phyloP scores from a whole-genome alignment of 2,888 invertebrate genomes.

The Thysanoteuthis rhombus region DNA sequence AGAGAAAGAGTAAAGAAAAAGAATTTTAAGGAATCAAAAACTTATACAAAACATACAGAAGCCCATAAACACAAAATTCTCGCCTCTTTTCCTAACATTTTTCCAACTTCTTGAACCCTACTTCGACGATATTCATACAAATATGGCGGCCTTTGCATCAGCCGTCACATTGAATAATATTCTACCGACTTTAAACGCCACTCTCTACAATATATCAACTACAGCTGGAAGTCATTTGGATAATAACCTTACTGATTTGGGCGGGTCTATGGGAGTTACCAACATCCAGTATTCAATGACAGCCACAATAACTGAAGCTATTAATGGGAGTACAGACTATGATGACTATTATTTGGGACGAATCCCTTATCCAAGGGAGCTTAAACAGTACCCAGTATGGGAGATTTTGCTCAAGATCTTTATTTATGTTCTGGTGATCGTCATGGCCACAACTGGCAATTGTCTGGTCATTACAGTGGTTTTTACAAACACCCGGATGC shows the following conservation, averaged over 20 bases:
- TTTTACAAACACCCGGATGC: constrained; percentile 56
- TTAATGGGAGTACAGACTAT: background rate
- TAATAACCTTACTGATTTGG: background rate
- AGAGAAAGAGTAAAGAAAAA: no score
- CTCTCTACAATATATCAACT: background rate
- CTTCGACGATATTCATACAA: background rate
- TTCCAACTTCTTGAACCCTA: no score
- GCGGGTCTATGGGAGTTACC: background rate
- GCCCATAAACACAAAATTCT: background rate
- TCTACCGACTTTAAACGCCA: background rate
- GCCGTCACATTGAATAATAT: background rate
- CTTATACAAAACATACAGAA: no score
- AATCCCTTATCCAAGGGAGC: constrained; percentile 43
- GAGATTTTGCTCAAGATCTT: constrained; percentile 52
- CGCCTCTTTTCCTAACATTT: background rate
- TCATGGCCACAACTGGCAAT: constrained; percentile 56
- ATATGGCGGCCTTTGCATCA: background rate
- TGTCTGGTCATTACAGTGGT: constrained; percentile 55
- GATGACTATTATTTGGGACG: background rate
- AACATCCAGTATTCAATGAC: background rate
- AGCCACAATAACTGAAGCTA: background rate
- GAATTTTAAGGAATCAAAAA: no score
- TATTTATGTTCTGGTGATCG: constrained; percentile 50
- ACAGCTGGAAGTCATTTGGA: background rate
- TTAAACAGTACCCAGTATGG: constrained; percentile 48